A percentile compares a stretch with the other conserved stretches of the same genome.
These are phyloP conservation scores for Drosophila tropicalis DNA, from an alignment of 1,140 invertebrate species.

Conservation along the genomic window DNA sequence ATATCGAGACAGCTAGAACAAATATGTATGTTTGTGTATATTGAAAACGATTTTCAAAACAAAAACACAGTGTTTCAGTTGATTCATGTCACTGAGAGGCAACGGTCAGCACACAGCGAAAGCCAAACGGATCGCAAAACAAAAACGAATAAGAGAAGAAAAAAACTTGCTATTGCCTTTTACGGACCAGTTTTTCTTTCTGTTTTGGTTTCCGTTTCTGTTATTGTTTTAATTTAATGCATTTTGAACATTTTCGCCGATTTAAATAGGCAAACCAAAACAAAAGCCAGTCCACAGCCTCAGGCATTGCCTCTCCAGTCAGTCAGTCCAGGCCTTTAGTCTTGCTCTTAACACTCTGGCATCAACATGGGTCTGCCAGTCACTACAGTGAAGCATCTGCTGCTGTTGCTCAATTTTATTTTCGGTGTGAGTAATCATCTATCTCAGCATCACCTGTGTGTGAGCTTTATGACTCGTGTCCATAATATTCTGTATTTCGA, in stretches of 20 bases:
- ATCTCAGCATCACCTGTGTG: background rate
- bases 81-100: conserved; percentile 55
- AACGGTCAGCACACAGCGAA: conserved; percentile 52
- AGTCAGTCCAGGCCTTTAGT: conserved; percentile 20
- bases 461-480: conserved; percentile 1
- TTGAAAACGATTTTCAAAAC: conserved; percentile 44
- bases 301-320: conserved; percentile 26
- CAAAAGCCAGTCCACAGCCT: conserved; percentile 11
- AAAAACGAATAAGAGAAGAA: conserved; percentile 17
- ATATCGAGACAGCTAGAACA: conserved; percentile 23
- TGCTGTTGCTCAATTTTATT: conserved; percentile 74
- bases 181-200: conserved; percentile 43
- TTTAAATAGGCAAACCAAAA: conserved; percentile 13
- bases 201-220: conserved; percentile 1
- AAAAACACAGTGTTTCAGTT: conserved; percentile 67
- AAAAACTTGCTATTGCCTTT: conserved; percentile 60
- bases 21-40: conserved; percentile 18
- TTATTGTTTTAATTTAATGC: conserved; percentile 43
- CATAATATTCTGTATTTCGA: conserved; percentile 8
- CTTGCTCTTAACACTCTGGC: conserved; percentile 2
- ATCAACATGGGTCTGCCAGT: conserved; percentile 66
- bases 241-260: conserved; percentile 41
- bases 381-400: conserved; percentile 75
- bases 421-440: conserved; percentile 65
- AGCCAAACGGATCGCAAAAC: conserved; percentile 19